Evolutionary conservation across 2,888 invertebrate species (phyloP).

Genomic region (Drosophila limbata): DNA sequence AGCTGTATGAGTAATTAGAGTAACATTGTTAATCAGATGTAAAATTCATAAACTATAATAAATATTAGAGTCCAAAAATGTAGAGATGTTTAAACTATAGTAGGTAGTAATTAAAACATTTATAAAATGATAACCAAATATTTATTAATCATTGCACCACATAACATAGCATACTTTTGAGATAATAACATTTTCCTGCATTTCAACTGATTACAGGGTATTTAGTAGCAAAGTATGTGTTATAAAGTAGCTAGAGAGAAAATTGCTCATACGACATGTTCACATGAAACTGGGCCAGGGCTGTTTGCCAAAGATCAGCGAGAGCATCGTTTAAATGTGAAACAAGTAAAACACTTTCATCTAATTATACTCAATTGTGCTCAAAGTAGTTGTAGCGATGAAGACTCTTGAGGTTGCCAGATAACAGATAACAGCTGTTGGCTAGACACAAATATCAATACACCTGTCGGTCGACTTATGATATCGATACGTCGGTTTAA

Average conservation of each 20-base stretch:
- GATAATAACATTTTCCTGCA: slow-evolving; percentile 1
- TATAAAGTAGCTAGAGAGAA: neutral
- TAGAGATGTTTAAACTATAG: too few relatives aligned
- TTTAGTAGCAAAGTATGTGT: neutral
- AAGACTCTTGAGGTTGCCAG: neutral
- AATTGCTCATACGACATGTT: slow-evolving; percentile 48
- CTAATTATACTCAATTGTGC: slow-evolving; percentile 7
- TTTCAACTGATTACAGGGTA: slow-evolving; percentile 34
- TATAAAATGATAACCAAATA: neutral
- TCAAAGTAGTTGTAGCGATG: neutral
- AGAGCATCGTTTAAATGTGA: slow-evolving; percentile 19
- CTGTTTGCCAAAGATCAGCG: slow-evolving; percentile 42
- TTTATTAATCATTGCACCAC: neutral
- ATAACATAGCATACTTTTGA: slow-evolving; percentile 52
- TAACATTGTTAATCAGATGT: too few relatives aligned
- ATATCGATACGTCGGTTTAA: slow-evolving; percentile 45
- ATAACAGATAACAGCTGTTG: slow-evolving; percentile 2
- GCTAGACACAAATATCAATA: slow-evolving; percentile 7
- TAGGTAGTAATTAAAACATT: neutral
- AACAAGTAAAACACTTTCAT: slow-evolving; percentile 17
- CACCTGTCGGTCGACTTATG: slow-evolving; percentile 23
- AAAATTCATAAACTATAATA: too few relatives aligned
- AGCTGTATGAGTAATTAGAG: too few relatives aligned
- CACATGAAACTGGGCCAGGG: slow-evolving; percentile 42
- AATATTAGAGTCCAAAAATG: too few relatives aligned